A percentile compares a stretch with the other conserved stretches of the same genome.
Evolutionary conservation across 2,888 invertebrate species (phyloP).

Genomic region (Ctena decussata): DNA sequence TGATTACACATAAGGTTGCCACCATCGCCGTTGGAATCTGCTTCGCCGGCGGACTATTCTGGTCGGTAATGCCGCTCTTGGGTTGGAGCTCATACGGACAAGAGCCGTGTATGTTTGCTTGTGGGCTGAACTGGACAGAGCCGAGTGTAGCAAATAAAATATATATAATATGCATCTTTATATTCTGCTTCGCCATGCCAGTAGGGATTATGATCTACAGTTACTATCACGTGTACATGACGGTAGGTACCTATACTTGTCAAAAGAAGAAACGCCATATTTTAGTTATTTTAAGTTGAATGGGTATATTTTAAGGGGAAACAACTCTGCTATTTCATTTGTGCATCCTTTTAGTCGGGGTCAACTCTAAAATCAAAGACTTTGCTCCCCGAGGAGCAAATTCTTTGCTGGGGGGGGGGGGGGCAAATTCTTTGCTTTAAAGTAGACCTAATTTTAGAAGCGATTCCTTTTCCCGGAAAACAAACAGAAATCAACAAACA

Average conservation of each 20-base stretch:
- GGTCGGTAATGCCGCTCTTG: conserved; percentile 77
- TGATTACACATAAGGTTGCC: conserved; percentile 73
- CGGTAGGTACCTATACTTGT: conserved; percentile 70
- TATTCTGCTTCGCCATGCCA: conserved; percentile 77
- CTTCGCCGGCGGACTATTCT: conserved; percentile 70
- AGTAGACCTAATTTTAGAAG: too few species aligned
- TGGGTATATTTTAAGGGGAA: too few species aligned
- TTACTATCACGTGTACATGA: conserved; percentile 68
- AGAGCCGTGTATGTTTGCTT: conserved; percentile 75
- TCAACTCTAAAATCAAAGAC: too few species aligned
- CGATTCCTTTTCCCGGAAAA: too few species aligned
- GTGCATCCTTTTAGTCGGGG: too few species aligned
- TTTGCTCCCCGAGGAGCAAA: too few species aligned
- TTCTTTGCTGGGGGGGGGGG: too few species aligned
- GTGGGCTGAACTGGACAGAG: conserved; percentile 73
- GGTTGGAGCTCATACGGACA: conserved; percentile 80
- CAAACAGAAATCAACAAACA: too few species aligned
- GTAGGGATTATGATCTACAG: conserved; percentile 71
- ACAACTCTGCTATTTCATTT: too few species aligned
- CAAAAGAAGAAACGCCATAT: too few species aligned
- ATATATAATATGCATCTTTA: conserved; percentile 75
- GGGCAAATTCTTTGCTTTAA: too few species aligned
- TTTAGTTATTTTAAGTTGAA: too few species aligned
- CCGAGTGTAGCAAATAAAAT: conserved; percentile 61
- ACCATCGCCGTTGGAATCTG: conserved; percentile 57